Percentiles rank a stretch among this genome's conserved stretches.
Evolutionary conservation across 2,797 vertebrate species (phyloP).

Genomic region (Pangasius macronema): DNA sequence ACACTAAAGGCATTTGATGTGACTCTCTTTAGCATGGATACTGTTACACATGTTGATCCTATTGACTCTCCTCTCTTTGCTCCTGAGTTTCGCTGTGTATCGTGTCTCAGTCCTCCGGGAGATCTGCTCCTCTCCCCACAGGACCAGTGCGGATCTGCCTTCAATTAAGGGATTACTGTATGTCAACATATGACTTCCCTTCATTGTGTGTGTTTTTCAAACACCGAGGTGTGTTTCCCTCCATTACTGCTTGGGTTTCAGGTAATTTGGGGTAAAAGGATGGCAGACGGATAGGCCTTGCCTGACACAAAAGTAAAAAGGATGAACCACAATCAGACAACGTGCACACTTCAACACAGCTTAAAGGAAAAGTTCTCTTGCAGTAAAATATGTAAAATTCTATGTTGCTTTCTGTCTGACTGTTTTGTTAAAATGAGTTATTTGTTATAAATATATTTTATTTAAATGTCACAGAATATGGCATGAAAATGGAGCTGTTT

Average conservation of each 20-base stretch:
- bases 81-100: conserved; percentile 39
- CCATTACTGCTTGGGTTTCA: conserved; percentile 56
- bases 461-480: not conserved
- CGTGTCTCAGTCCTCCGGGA: conserved; percentile 43
- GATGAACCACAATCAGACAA: conserved; percentile 27
- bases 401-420: too few species aligned
- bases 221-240: conserved; percentile 57
- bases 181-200: conserved; percentile 60
- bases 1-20: conserved; percentile 35
- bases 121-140: conserved; percentile 57
- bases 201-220: conserved; percentile 50
- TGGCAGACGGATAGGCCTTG: conserved; percentile 44
- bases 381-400: not conserved
- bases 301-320: conserved; percentile 53
- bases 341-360: not conserved
- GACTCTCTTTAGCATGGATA: conserved; percentile 48
- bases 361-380: not conserved
- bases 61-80: conserved; percentile 36
- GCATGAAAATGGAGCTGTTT: too few species aligned
- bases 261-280: conserved; percentile 53
- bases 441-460: not conserved
- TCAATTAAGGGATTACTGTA: conserved; percentile 69
- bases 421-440: not conserved
- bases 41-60: conserved; percentile 45
- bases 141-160: conserved; percentile 59